Percentiles rank a stretch among this genome's conserved stretches.
Evolutionary conservation across 1,140 invertebrate species (phyloP).

Genomic region (Drosophila sp.): DNA sequence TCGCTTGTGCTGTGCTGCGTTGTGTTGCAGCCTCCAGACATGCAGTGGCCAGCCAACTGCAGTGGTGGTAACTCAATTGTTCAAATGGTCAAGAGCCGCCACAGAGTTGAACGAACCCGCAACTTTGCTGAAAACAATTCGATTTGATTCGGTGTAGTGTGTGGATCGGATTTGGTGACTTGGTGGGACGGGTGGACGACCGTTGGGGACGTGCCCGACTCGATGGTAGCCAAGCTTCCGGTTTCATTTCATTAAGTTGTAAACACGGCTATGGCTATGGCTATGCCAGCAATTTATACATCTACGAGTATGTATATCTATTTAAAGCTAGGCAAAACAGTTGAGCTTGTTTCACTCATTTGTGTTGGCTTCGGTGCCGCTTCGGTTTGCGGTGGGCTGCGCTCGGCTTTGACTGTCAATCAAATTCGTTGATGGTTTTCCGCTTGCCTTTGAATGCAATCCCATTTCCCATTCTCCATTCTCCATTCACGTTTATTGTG

Average conservation of each 20-base stretch:
- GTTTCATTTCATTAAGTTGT: slow-evolving; percentile 51
- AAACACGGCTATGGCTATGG: slow-evolving; percentile 27
- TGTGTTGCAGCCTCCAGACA: slow-evolving; percentile 25
- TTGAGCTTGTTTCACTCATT: slow-evolving; percentile 41
- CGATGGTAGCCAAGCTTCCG: slow-evolving; percentile 49
- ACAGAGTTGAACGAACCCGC: slow-evolving; percentile 42
- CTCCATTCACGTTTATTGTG: slow-evolving; percentile 15
- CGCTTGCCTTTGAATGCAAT: slow-evolving; percentile 53
- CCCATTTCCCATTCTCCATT: slow-evolving; percentile 15
- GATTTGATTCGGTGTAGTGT: slow-evolving; percentile 6
- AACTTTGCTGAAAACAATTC: slow-evolving; percentile 11
- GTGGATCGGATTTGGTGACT: not conserved
- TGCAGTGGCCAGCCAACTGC: slow-evolving; percentile 28
- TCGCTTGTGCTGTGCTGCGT: not conserved
- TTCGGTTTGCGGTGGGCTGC: slow-evolving; percentile 24
- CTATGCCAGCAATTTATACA: slow-evolving; percentile 35
- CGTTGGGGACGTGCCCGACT: slow-evolving; percentile 39
- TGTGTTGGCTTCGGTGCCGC: slow-evolving; percentile 9
- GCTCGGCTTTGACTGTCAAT: slow-evolving; percentile 51
- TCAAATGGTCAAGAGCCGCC: slow-evolving; percentile 40
- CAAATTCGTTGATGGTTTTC: slow-evolving; percentile 54
- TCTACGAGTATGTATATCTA: no score
- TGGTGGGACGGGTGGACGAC: not conserved
- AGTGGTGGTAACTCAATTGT: slow-evolving; percentile 38
- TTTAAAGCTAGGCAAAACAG: slow-evolving; percentile 41